Evolutionary conservation across 2,113 vertebrate genomes (phyloP).

Genomic region (Sapayoa aenigma): DNA sequence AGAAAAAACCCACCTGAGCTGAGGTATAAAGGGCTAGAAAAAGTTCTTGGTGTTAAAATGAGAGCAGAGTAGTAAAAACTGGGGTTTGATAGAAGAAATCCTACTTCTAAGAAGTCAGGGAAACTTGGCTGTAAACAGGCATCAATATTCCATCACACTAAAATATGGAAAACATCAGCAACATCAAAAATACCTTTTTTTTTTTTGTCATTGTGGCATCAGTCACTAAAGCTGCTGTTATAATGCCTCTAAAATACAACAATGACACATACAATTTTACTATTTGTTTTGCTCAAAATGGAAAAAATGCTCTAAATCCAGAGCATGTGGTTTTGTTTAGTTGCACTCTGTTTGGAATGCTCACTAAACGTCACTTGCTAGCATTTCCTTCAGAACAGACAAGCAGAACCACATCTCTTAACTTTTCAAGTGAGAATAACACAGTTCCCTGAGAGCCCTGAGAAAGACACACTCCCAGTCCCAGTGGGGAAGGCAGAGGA

Average conservation of each 20-base stretch:
- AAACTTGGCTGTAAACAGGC: not conserved
- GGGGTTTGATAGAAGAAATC: not conserved
- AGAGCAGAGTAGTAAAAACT: not conserved
- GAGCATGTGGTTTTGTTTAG: not conserved
- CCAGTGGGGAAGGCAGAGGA: not conserved
- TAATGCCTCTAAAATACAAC: not conserved
- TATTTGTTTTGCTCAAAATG: not conserved
- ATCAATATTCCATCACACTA: not conserved
- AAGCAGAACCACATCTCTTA: not conserved
- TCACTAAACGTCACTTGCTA: not conserved
- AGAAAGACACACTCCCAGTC: not conserved
- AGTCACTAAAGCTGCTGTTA: not conserved
- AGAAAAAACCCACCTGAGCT: not conserved
- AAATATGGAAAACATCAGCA: not conserved
- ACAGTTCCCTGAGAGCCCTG: not conserved
- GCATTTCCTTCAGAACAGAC: not conserved
- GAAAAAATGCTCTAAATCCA: not conserved
- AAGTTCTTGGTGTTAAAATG: not conserved
- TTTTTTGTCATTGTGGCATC: not conserved
- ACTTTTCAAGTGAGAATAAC: not conserved
- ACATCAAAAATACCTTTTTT: not conserved
- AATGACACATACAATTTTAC: not conserved
- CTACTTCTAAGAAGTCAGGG: not conserved
- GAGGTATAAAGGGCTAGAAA: not conserved
- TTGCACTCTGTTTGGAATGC: not conserved